Percentiles rank a stretch among this genome's conserved stretches.
Conservation (phyloP, 2,113 vertebrate genomes). For the Phrynocephalus versicolor region DNA sequence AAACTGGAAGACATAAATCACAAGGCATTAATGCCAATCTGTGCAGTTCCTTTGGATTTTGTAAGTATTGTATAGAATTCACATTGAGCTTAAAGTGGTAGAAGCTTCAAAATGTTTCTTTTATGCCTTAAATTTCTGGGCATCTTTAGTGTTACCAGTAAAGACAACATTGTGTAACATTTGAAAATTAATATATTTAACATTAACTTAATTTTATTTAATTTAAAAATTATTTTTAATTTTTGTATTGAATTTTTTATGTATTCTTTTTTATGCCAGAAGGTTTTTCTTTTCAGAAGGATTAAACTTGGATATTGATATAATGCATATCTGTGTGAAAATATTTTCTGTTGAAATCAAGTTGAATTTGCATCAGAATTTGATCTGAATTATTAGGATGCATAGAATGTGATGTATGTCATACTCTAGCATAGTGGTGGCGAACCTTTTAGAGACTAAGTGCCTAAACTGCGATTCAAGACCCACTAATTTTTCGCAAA, state of each 20-base stretch:
- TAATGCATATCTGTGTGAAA: not conserved
- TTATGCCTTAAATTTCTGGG: not conserved
- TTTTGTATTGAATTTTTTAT: too few relatives aligned
- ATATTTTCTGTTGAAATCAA: not conserved
- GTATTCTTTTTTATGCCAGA: not conserved
- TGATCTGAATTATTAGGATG: not conserved
- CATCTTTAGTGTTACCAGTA: not conserved
- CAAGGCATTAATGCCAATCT: conserved; percentile 51
- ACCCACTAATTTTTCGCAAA: too few relatives aligned
- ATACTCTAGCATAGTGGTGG: too few relatives aligned
- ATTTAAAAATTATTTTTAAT: not conserved
- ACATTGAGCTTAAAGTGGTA: conserved; percentile 9
- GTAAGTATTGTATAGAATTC: conserved; percentile 64
- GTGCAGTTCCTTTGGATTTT: conserved; percentile 71
- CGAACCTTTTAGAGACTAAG: too few relatives aligned
- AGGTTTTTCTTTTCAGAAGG: not conserved
- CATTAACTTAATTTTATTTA: too few relatives aligned
- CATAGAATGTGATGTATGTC: too few relatives aligned
- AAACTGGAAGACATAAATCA: conserved; percentile 73
- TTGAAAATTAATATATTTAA: not conserved
- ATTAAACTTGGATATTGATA: not conserved
- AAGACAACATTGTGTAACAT: not conserved
- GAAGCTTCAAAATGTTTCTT: not conserved
- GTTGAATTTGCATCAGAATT: not conserved
- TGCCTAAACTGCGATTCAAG: too few relatives aligned